Conservation (phyloP, 1,140 invertebrate genomes). For the Choristoneura fumiferana region DNA sequence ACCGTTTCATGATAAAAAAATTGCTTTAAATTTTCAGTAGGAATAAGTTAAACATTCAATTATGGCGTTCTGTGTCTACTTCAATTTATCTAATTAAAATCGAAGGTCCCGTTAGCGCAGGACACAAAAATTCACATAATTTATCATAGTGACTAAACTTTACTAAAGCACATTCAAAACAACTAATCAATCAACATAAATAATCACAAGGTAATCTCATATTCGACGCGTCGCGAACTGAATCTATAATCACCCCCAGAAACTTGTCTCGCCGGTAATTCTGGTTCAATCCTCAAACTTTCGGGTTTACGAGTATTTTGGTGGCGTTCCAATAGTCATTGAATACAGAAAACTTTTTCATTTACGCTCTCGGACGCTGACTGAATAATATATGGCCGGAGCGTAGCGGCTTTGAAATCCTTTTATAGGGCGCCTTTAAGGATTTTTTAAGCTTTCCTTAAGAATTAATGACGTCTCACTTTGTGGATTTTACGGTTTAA, state of each 20-base stretch:
- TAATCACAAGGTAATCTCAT: too few relatives aligned
- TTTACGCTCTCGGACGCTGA: constrained; percentile 59
- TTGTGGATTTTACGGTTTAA: constrained; percentile 26
- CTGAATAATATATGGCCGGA: constrained; percentile 71
- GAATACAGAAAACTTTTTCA: constrained; percentile 72
- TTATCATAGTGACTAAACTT: too few relatives aligned
- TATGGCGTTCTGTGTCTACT: too few relatives aligned
- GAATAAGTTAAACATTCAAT: too few relatives aligned
- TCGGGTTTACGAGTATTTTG: constrained; percentile 60
- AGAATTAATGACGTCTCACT: constrained; percentile 58
- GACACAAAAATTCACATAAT: too few relatives aligned
- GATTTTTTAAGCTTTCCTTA: constrained; percentile 54
- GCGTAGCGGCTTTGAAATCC: constrained; percentile 15
- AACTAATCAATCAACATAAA: too few relatives aligned
- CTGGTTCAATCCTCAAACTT: constrained; percentile 54
- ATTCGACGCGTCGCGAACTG: constrained; percentile 21
- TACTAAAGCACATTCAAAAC: too few relatives aligned
- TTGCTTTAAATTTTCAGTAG: too few relatives aligned
- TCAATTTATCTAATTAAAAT: too few relatives aligned
- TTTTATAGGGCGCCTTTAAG: constrained; percentile 27
- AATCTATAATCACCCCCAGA: constrained; percentile 40
- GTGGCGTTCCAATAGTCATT: constrained; percentile 68
- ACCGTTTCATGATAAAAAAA: too few relatives aligned
- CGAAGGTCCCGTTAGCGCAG: too few relatives aligned
- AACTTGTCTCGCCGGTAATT: constrained; percentile 51